phyloP scores from a whole-genome alignment of 2,113 vertebrate genomes.

The Pimephales promelas region DNA sequence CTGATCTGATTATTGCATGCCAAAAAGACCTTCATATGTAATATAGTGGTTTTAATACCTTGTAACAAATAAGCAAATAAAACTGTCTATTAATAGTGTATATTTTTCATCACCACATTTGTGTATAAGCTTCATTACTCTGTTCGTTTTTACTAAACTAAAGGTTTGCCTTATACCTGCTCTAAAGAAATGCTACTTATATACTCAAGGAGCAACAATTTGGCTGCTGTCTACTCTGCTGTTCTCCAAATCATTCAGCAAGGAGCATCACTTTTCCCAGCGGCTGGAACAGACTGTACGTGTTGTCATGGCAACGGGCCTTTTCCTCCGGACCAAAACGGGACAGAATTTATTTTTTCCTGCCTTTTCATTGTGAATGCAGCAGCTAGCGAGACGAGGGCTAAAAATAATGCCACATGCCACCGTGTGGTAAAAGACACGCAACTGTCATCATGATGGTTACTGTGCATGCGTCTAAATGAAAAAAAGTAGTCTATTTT shows the following conservation, averaged over 20 bases:
- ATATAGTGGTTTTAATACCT: slow-evolving; percentile 62
- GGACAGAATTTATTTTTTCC: background rate
- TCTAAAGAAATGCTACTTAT: slow-evolving; percentile 7
- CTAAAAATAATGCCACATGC: slow-evolving; percentile 12
- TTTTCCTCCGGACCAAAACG: slow-evolving; percentile 23
- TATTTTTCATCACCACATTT: slow-evolving; percentile 24
- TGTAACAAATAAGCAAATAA: slow-evolving; percentile 45
- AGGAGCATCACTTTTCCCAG: slow-evolving; percentile 31
- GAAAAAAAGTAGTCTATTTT: background rate
- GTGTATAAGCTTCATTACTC: slow-evolving; percentile 9
- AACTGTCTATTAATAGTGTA: slow-evolving; percentile 3
- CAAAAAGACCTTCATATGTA: slow-evolving; percentile 74
- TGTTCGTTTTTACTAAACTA: background rate
- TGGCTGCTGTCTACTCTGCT: slow-evolving; percentile 14
- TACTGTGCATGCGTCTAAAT: too few relatives aligned
- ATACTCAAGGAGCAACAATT: background rate
- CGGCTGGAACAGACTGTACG: slow-evolving; percentile 20
- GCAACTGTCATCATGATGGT: background rate
- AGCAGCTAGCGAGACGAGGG: too few relatives aligned
- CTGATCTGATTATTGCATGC: slow-evolving; percentile 75
- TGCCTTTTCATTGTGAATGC: slow-evolving; percentile 14
- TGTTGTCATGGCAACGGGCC: slow-evolving; percentile 58
- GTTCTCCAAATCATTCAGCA: slow-evolving; percentile 37
- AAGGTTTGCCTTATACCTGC: background rate
- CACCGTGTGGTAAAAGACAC: slow-evolving; percentile 31